Evolutionary conservation across 1,140 invertebrate genomes (phyloP).

Genomic region (Lasioglossum albipes): DNA sequence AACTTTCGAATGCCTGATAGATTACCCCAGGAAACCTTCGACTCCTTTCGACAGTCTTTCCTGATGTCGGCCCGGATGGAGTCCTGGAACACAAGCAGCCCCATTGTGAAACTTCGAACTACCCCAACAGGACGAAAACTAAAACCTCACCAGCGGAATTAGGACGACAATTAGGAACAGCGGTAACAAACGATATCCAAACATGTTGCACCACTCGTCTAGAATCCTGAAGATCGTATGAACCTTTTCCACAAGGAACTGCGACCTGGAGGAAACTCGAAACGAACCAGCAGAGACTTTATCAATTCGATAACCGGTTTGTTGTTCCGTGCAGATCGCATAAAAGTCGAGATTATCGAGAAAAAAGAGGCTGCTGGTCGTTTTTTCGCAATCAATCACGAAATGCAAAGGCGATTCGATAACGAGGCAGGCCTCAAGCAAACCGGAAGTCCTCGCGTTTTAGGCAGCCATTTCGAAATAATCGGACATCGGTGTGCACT

Average conservation of each 20-base stretch:
- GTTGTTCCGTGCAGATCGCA: neutral
- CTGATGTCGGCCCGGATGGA: constrained; percentile 54
- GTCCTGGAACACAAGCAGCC: constrained; percentile 16
- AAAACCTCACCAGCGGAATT: constrained; percentile 17
- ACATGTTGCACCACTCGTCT: neutral
- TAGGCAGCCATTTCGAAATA: neutral
- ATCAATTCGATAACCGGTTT: neutral
- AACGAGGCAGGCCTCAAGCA: neutral
- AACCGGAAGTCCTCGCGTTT: neutral
- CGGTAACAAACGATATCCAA: neutral
- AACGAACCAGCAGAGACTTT: neutral
- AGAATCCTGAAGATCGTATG: neutral
- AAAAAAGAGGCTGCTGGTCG: neutral
- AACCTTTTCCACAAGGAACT: neutral
- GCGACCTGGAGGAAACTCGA: no score
- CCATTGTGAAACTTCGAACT: neutral
- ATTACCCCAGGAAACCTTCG: constrained; percentile 63
- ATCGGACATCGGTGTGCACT: neutral
- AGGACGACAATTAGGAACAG: neutral
- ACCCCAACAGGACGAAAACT: neutral
- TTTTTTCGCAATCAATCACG: constrained; percentile 14
- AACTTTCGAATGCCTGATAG: neutral
- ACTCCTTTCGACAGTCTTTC: constrained; percentile 62
- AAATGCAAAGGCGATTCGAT: constrained; percentile 15
- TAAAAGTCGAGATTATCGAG: constrained; percentile 27